Conservation (phyloP, 2,113 vertebrate genomes). For the Ophiodon elongatus region DNA sequence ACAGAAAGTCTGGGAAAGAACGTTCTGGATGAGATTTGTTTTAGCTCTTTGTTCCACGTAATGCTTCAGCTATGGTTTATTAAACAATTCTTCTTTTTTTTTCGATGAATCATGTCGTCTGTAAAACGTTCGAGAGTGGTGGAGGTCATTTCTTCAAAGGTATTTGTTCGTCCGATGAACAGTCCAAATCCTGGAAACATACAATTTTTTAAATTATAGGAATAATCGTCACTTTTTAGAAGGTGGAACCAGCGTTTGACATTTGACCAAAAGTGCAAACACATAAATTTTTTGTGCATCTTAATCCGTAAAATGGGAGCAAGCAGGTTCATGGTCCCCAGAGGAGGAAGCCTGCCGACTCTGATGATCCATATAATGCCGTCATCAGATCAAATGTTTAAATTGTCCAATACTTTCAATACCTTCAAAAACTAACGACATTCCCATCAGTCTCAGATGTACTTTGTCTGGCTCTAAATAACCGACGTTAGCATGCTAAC, state of each 20-base stretch:
- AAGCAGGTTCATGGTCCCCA: neutral
- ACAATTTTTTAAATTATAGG: neutral
- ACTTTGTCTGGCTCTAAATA: too few species aligned
- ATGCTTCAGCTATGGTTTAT: too few species aligned
- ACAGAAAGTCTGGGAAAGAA: neutral
- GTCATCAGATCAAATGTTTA: too few species aligned
- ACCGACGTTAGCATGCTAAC: too few species aligned
- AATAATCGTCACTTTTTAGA: neutral
- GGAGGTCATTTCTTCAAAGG: neutral
- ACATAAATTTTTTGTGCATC: too few species aligned
- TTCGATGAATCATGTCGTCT: neutral
- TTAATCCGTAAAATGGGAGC: neutral
- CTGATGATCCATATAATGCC: neutral
- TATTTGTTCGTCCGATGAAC: neutral
- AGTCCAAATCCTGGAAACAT: neutral
- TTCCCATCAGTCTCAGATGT: too few species aligned
- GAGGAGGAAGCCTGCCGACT: too few species aligned
- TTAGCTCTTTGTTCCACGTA: too few species aligned
- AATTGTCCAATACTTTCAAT: too few species aligned
- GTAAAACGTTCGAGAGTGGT: too few species aligned
- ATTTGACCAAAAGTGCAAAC: too few species aligned
- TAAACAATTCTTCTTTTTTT: neutral
- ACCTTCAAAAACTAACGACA: too few species aligned
- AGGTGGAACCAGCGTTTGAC: neutral
- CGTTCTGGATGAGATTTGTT: neutral